Conservation (phyloP, 2,797 vertebrate species). For the Myotis myotis region DNA sequence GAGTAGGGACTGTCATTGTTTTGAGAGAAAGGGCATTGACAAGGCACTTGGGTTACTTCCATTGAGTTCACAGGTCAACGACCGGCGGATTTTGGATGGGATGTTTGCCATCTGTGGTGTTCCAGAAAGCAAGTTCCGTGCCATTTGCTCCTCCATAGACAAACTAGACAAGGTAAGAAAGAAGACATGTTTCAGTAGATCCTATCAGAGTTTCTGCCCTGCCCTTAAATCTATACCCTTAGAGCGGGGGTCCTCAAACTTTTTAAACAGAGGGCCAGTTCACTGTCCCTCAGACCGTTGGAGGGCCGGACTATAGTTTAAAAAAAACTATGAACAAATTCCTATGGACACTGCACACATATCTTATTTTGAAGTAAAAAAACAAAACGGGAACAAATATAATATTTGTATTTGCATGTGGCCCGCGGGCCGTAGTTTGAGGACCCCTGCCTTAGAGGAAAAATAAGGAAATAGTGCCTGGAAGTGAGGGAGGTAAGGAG, state of each 20-base stretch:
- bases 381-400: no score
- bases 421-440: no score
- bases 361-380: no score
- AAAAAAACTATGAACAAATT: no score
- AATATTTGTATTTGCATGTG: no score
- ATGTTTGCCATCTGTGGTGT: constrained; percentile 95
- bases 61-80: constrained; percentile 89
- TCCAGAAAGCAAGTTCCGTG: constrained; percentile 92
- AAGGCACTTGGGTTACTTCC: neutral
- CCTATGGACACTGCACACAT: no score
- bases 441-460: neutral
- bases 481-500: neutral
- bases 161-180: constrained; percentile 95
- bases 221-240: neutral
- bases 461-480: neutral
- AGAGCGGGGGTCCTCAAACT: neutral
- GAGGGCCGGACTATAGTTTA: no score
- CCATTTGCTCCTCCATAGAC: constrained; percentile 93
- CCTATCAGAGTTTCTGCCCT: neutral
- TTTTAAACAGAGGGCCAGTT: no score
- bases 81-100: constrained; percentile 94
- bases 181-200: constrained; percentile 18
- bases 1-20: constrained; percentile 29
- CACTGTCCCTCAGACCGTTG: no score
- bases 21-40: constrained; percentile 24